These are phyloP conservation scores for Himalopsyche tibetana DNA, from an alignment of 2,888 invertebrate species.

Conservation along the genomic window DNA sequence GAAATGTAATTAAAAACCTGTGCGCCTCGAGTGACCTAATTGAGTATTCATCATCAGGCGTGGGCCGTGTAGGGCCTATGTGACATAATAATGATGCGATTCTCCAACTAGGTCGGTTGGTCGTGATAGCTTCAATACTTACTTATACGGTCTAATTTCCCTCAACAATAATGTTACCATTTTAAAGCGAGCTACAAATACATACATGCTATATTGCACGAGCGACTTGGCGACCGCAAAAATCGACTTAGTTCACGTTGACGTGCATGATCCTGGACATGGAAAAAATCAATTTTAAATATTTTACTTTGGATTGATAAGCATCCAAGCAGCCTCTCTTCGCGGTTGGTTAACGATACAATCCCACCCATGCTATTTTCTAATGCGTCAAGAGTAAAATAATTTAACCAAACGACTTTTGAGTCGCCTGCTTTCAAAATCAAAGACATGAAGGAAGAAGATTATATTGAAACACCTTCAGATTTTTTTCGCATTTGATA, in stretches of 20 bases:
- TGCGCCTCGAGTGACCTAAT: constrained; percentile 23
- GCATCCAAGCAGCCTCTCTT: too few species aligned
- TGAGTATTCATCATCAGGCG: constrained; percentile 6
- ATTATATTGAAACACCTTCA: too few species aligned
- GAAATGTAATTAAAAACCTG: constrained; percentile 13
- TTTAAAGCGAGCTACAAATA: neutral
- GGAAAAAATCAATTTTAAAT: too few species aligned
- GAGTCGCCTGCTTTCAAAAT: too few species aligned
- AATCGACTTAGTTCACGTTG: neutral
- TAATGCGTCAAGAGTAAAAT: too few species aligned
- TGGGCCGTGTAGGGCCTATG: neutral
- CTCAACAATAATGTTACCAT: neutral
- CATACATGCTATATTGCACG: neutral
- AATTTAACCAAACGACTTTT: too few species aligned
- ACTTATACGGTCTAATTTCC: constrained; percentile 10
- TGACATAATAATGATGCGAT: neutral
- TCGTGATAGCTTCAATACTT: neutral
- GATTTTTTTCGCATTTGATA: too few species aligned
- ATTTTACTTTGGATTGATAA: too few species aligned
- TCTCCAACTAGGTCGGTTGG: neutral
- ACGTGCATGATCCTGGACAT: neutral
- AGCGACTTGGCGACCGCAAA: neutral
- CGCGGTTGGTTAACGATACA: too few species aligned
- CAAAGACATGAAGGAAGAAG: too few species aligned
- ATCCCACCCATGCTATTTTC: too few species aligned